A percentile compares a stretch with the other conserved stretches of the same genome.
phyloP scores from a whole-genome alignment of 1,140 invertebrate genomes.

The Neocloeon triangulifer region DNA sequence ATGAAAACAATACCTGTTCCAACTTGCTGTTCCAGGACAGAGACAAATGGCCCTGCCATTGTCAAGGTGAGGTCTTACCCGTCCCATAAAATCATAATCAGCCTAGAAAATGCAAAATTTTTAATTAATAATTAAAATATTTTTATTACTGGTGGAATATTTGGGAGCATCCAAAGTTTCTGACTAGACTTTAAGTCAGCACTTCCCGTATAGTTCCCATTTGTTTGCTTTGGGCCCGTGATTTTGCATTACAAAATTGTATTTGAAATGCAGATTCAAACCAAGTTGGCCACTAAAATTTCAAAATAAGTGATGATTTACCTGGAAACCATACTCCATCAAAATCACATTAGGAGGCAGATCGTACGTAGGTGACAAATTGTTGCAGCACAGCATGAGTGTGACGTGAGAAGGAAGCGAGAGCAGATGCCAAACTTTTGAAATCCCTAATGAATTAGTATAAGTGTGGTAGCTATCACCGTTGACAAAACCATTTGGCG shows the following conservation, averaged over 20 bases:
- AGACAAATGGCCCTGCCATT: slow-evolving; percentile 30
- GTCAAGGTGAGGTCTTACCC: slow-evolving; percentile 25
- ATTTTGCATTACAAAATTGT: neutral
- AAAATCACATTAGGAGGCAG: slow-evolving; percentile 33
- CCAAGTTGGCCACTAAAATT: neutral
- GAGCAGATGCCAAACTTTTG: slow-evolving; percentile 27
- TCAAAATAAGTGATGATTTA: no score
- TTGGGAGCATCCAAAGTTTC: slow-evolving; percentile 8
- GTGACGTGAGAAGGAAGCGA: slow-evolving; percentile 26
- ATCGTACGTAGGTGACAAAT: slow-evolving; percentile 15
- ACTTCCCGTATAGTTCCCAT: neutral
- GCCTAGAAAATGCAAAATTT: no score
- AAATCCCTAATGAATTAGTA: no score
- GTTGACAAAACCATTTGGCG: no score
- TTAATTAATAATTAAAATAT: no score
- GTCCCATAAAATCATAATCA: slow-evolving; percentile 36
- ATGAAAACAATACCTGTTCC: slow-evolving; percentile 23
- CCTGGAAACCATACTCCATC: slow-evolving; percentile 41
- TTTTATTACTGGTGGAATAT: slow-evolving; percentile 6
- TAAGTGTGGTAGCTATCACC: no score
- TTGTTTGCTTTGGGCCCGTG: no score
- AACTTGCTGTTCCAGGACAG: slow-evolving; percentile 39
- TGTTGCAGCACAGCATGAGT: slow-evolving; percentile 30
- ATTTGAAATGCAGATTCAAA: neutral
- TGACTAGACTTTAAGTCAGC: slow-evolving; percentile 2